Base-by-base conservation (phyloP, 1,140 invertebrate species). In the Colletes gigas region DNA sequence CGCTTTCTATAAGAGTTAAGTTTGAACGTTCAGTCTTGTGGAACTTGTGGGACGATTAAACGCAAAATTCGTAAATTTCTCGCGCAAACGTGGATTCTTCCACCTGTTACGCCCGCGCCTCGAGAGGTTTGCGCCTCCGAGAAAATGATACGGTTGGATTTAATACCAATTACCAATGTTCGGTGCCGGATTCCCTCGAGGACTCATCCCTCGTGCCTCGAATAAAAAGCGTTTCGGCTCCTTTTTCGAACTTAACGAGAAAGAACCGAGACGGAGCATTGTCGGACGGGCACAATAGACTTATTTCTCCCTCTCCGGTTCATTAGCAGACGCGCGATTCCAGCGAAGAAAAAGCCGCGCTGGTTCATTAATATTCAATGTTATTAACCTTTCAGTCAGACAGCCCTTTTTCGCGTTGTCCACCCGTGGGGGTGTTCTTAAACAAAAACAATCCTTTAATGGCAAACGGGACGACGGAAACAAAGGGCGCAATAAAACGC, bases 321-420 rank as follows among this genome's bases (percentile, higher is more conserved):
- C 77, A 47, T 78, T 78, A 73, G 69, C 68, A 72, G 63, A 8
- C 17, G 76, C 19, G 14, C n/a, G 52, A 19, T 15, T 4, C 15
- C 52, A n/a, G 19, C 9, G 19, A 7, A 54, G 63, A 63, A 78
- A 63, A 14, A 50, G 7, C 30, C 30, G 30, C 7, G n/a, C 12
- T 2, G 15, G 39, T 63, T 54, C 68, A 54, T 78, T 72, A 54
- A 78, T 78, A 78, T 78, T 78, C 76, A 44, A 63, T 30, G 76
- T 78, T 78, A 54, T 72, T 78, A 44, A 15, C 57, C 10, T 19
- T 12, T 30, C 14, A 1, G 39, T 78, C 72, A 44, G 41, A 63
- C 71, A 78, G 47, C 72, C 2, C 2, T 72, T 19, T 52, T 54
- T 47, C 3, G 15, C 66, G 1, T 17, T 19, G 7, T 14, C 39